These are phyloP conservation scores for Scaeva pyrastri DNA, from an alignment of 2,888 invertebrate genomes.

Conservation along the genomic window DNA sequence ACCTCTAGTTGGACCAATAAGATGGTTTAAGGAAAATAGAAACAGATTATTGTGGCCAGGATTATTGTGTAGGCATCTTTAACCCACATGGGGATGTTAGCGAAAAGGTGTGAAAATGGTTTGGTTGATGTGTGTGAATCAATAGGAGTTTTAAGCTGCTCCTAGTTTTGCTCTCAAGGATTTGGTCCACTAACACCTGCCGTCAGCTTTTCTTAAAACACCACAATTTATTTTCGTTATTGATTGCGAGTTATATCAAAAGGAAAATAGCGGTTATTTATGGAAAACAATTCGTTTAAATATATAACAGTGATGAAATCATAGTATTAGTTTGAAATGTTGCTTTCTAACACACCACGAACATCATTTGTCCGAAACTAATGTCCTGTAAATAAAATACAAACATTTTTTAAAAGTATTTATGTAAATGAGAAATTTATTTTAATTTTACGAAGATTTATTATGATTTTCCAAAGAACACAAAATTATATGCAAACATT, in stretches of 20 bases:
- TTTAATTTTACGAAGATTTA: no score
- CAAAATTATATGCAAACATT: no score
- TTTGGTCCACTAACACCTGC: slow-evolving; percentile 1
- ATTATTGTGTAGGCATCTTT: slow-evolving; percentile 6
- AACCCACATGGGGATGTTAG: not conserved
- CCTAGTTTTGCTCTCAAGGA: not conserved
- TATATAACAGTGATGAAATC: no score
- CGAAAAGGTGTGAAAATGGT: slow-evolving; percentile 4
- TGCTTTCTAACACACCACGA: no score
- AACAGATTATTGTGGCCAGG: slow-evolving; percentile 39
- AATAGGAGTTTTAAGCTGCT: not conserved
- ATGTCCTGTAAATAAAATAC: no score
- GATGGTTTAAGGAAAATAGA: slow-evolving; percentile 34
- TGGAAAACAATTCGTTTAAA: no score
- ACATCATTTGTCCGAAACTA: no score
- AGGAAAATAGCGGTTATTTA: not conserved
- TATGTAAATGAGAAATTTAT: no score
- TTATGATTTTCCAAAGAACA: no score
- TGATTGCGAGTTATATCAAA: not conserved
- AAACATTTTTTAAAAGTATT: no score
- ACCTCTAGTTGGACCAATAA: not conserved
- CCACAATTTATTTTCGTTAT: slow-evolving; percentile 17
- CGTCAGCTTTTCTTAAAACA: slow-evolving; percentile 23
- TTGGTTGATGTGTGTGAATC: slow-evolving; percentile 19
- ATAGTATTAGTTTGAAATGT: no score